Base-by-base conservation (phyloP, 1,140 invertebrate genomes). In the Lordiphosa clarofinis region DNA sequence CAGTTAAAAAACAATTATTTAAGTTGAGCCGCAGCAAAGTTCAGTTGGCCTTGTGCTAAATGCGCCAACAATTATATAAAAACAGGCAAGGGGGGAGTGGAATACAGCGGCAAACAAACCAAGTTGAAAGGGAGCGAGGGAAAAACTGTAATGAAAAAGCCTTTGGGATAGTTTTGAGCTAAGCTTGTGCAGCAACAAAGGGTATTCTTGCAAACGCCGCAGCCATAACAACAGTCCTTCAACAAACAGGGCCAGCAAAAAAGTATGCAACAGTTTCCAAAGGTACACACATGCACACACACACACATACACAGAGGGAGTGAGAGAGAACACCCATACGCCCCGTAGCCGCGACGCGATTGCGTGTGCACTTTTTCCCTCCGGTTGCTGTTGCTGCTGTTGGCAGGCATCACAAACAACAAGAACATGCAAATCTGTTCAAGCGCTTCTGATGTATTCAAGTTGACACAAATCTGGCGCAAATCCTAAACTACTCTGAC, bases 381-480 rank as follows among this genome's bases (percentile, higher is more conserved):
- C 10, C 3, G 12, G 8, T 15, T 48, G n/a, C 21, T 57, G 19
- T 35, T 57, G 43, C 11, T 62, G 28, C 7, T 78, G 68, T 58
- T 65, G 63, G 55, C 68, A 72, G 58, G 47, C 63, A 61, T 60
- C 73, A 69, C 58, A 67, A 58, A 44, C 62, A 63, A 50, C 24
- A 64, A 57, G 49, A 78, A 60, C 56, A 76, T 70, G 69, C 79
- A 84, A 82, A 76, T 84, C 78, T 84, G 52, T 73, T 76, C 71
- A 84, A 84, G 62, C 73, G 78, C 69, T 78, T 78, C 60, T 84
- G 78, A 84, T 84, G 79, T 86, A 84, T 84, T 84, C 78, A 84
- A 84, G 78, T 84, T 84, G 78, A 84, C 78, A 84, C 79, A 84
- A 84, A 84, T 84, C 78, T 84, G 78, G 78, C 78, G 69, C 69